phyloP scores from a whole-genome alignment of 2,113 vertebrate species.

The Cheilinus undulatus region DNA sequence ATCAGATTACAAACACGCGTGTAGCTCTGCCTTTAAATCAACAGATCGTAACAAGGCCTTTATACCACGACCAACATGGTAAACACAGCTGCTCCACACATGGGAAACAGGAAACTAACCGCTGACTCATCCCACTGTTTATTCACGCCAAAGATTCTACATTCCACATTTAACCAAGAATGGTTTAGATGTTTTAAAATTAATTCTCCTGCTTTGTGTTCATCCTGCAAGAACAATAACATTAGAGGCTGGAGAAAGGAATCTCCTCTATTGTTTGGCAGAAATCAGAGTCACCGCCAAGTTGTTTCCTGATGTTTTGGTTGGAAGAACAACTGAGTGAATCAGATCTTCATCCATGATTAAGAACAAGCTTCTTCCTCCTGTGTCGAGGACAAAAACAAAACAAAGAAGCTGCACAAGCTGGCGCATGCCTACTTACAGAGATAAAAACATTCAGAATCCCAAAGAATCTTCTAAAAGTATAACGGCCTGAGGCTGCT shows the following conservation, averaged over 20 bases:
- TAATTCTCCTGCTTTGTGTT: background rate
- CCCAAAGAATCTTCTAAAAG: background rate
- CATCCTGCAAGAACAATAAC: background rate
- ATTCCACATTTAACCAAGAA: background rate
- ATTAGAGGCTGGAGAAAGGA: background rate
- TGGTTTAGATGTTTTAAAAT: background rate
- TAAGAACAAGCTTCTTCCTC: background rate
- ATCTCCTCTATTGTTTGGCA: too few relatives aligned
- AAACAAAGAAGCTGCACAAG: background rate
- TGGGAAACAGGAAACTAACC: background rate
- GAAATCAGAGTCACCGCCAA: background rate
- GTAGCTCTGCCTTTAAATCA: conserved; percentile 9
- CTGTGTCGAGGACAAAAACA: background rate
- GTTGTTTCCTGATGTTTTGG: background rate
- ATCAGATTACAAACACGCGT: conserved; percentile 18
- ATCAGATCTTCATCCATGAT: background rate
- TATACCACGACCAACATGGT: conserved; percentile 9
- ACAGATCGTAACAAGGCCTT: conserved; percentile 14
- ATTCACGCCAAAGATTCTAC: too few relatives aligned
- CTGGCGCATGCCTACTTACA: too few relatives aligned
- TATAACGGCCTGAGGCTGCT: too few relatives aligned
- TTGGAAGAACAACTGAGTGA: background rate
- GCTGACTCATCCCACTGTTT: too few relatives aligned
- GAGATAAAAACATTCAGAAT: background rate
- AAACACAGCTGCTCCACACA: conserved; percentile 58